Evolutionary conservation across 1,140 invertebrate genomes (phyloP), one percentile per base, ranked within the genome.

Genomic region (Bombus consobrinus): DNA sequence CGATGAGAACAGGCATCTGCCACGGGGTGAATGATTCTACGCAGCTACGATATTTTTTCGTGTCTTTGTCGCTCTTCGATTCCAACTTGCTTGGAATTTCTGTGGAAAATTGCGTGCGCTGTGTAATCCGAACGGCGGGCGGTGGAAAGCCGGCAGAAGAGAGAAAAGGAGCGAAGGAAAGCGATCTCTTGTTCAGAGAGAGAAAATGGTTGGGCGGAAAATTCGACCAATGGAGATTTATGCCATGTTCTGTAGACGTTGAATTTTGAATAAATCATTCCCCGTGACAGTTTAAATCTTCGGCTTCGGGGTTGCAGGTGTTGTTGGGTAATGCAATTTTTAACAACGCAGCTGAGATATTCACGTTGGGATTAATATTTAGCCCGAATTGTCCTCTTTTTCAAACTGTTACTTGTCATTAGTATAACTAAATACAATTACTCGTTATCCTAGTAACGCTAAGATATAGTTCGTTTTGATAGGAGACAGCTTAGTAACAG

Each of bases 261-360:
- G 75, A 78, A 66, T 78, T 78, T 78, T 78, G 37, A 78, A 78
- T 78, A 78, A 78, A 78, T 78, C 75, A 78, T 78, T 78, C 57
- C 9, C 9, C 37, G 18, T 78, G 57, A 59, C 75, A 34, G 37
- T 34, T 37, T 78, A 66, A 62, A 78, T 62, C 53, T 78, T 78
- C n/a, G 28, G 75, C 15, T 32, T 39, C n/a, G 3, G 6, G 34
- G 53, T 18, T 76, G 32, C 73, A 57, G 41, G 15, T 74, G 41
- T 9, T 62, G 5, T 12, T 32, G 57, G 15, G 1, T 32, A 15
- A 64, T 41, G 39, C 39, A 10, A 9, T 32, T 37, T 76, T 37
- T 59, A 57, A 41, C 32, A 37, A n/a, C 18, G 28, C 69, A 15
- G 69, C 13, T 73, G 71, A 8, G 1, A 32, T 32, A 62, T 62